These are phyloP conservation scores for Cheilosia grossa DNA, from an alignment of 2,888 invertebrate genomes.

Conservation along the genomic window DNA sequence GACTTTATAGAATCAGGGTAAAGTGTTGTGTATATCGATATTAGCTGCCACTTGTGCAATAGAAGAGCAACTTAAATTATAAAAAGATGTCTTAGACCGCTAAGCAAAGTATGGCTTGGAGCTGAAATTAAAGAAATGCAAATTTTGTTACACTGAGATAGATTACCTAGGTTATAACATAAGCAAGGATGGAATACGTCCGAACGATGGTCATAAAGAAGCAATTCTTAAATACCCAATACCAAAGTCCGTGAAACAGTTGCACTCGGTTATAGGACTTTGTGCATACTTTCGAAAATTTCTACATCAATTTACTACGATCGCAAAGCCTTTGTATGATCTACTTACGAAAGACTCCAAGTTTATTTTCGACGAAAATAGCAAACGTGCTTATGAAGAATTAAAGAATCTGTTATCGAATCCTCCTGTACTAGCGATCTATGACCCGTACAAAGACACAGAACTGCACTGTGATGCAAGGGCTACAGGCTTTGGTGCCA, in stretches of 20 bases:
- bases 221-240: constrained; percentile 32
- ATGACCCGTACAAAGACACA: constrained; percentile 75
- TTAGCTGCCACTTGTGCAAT: not conserved
- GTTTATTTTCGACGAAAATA: constrained; percentile 36
- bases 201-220: constrained; percentile 17
- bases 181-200: constrained; percentile 16
- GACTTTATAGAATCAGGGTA: not conserved
- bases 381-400: constrained; percentile 17
- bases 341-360: constrained; percentile 55
- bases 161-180: constrained; percentile 36
- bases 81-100: not conserved
- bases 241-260: constrained; percentile 17
- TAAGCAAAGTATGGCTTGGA: not conserved
- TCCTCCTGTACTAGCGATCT: constrained; percentile 78
- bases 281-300: constrained; percentile 64
- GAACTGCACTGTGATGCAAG: constrained; percentile 78
- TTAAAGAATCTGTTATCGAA: constrained; percentile 43
- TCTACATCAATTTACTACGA: constrained; percentile 60
- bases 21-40: not conserved
- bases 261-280: constrained; percentile 43
- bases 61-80: not conserved
- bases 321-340: constrained; percentile 77
- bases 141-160: not conserved
- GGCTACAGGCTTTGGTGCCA: constrained; percentile 75
- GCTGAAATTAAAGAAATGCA: not conserved